Evolutionary conservation across 2,888 invertebrate species (phyloP), one percentile per base, ranked within the genome.

Genomic region (Microctonus brassicae): DNA sequence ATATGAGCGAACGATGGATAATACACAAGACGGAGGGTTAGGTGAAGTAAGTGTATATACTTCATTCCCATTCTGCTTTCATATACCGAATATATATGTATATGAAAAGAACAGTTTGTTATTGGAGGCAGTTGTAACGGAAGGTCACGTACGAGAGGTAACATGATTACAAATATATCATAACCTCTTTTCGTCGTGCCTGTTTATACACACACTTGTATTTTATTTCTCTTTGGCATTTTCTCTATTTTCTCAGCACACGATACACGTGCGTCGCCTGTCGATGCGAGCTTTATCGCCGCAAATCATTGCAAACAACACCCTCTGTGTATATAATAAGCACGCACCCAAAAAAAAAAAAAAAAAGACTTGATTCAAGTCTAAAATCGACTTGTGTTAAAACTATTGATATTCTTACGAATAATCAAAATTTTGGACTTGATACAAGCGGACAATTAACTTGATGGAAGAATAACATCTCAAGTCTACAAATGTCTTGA

Each of bases 141-240:
- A 86, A 84, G 79, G 85, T 83, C 86, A 84, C 84, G 85, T 84
- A 82, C 80, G 72, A 78, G 47, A 47, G 73, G 80, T 82, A 85
- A 86, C 83, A 79, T 82, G 86, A 86, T 86, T 86, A 86, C 86
- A 86, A 86, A 86, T 86, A 86, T 86, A 86, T 86, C 86, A 86
- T 85, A 86, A 84, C 80, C 79, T 80, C 70, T 79, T 76, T 74
- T 58, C 74, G 74, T 75, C 73, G 69, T 67, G 74, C 73, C 75
- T 69, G 22, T 33, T 36, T 42, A 33, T 36, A 39, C 24, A 53
- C 33, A 29, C 57, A 53, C 52, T 33, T 39, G n/a, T 34, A 29
- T 75, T 78, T 75, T 77, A 64, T 74, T 63, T 60, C 63, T 64
- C 62, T 58, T 65, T 67, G 64, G 33, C 7, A 17, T 62, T 47